Percentiles rank a stretch among this genome's conserved stretches.
phyloP scores from a whole-genome alignment of 2,888 invertebrate species.

The Hololepta plana region DNA sequence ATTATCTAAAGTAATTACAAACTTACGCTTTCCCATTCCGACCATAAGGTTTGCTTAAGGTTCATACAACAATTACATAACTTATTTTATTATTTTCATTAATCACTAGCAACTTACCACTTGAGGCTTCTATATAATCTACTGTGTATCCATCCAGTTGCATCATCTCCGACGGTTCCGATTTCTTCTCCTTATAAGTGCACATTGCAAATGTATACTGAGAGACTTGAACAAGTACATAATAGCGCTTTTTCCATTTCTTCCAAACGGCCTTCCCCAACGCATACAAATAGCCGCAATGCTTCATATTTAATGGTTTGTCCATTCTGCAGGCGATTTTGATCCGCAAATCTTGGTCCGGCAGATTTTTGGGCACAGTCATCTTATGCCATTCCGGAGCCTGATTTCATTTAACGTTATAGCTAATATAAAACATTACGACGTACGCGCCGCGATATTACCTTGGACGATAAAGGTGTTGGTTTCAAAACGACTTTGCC shows the following conservation, averaged over 20 bases:
- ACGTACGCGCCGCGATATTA: constrained; percentile 24
- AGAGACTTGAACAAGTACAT: constrained; percentile 95
- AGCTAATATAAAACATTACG: constrained; percentile 20
- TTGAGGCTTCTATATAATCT: constrained; percentile 93
- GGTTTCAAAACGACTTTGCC: constrained; percentile 83
- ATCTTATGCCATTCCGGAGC: constrained; percentile 97
- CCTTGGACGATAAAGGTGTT: constrained; percentile 74
- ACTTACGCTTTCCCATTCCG: constrained; percentile 60
- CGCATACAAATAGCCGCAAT: constrained; percentile 86
- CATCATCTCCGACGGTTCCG: constrained; percentile 99
- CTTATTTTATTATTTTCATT: too few species aligned
- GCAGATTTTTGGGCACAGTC: constrained; percentile 84
- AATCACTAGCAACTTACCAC: constrained; percentile 55
- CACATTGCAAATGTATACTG: constrained; percentile 99
- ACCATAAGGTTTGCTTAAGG: constrained; percentile 72
- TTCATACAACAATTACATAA: background rate
- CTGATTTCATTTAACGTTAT: constrained; percentile 68
- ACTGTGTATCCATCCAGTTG: constrained; percentile 98
- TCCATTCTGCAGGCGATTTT: constrained; percentile 98
- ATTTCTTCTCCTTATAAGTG: constrained; percentile 97
- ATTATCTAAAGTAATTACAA: too few species aligned
- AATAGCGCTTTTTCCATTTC: constrained; percentile 98
- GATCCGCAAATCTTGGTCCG: constrained; percentile 90
- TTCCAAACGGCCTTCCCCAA: constrained; percentile 96
- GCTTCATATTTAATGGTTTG: constrained; percentile 97